phyloP scores from a whole-genome alignment of 2,888 invertebrate species.

The Troides oblongomaculatus region DNA sequence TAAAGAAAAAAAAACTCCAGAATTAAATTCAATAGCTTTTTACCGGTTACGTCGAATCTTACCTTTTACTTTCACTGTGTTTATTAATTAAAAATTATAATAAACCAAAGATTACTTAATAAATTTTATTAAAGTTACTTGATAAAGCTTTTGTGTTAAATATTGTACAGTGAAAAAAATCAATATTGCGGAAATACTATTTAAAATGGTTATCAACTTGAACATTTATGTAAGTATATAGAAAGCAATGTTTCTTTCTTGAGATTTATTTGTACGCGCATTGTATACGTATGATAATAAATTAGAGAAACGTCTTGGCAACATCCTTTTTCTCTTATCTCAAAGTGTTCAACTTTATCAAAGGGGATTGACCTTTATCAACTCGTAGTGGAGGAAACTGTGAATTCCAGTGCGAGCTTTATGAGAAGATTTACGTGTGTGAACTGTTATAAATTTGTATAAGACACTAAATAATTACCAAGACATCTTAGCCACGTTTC shows the following conservation, averaged over 20 bases:
- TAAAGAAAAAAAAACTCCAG: constrained; percentile 14
- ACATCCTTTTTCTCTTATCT: constrained; percentile 28
- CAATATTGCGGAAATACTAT: not conserved
- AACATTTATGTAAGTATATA: not conserved
- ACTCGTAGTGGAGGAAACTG: constrained; percentile 7
- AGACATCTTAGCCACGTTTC: not conserved
- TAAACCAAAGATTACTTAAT: not conserved
- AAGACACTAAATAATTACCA: too few relatives aligned
- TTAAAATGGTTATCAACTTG: not conserved
- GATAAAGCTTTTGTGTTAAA: too few relatives aligned
- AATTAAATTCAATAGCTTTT: constrained; percentile 17
- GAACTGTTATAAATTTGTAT: not conserved
- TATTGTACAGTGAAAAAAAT: not conserved
- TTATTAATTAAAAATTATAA: not conserved
- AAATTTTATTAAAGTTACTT: not conserved
- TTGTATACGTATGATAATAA: constrained; percentile 22
- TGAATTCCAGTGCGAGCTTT: not conserved
- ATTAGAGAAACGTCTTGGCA: constrained; percentile 22
- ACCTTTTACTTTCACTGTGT: not conserved
- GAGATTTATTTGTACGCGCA: constrained; percentile 14
- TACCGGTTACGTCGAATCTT: not conserved
- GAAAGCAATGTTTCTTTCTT: constrained; percentile 1
- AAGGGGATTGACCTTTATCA: constrained; percentile 25
- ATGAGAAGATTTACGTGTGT: not conserved
- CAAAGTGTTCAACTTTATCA: constrained; percentile 26